Conservation (phyloP, 2,797 vertebrate genomes). For the Acipenser transmontanus region DNA sequence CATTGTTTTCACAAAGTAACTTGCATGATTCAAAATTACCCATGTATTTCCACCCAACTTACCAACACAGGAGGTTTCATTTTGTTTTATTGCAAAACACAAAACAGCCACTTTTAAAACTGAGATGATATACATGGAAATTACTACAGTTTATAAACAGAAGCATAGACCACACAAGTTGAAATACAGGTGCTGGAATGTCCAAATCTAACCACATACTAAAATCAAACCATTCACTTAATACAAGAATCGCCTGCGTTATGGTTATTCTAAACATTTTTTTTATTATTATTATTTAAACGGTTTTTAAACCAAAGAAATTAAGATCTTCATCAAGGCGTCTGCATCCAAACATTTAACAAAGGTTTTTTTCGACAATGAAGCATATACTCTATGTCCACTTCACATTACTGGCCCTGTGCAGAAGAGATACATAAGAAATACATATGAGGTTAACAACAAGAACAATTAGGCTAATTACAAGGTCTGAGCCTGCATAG, state of each 20-base stretch:
- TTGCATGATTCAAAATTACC: constrained; percentile 44
- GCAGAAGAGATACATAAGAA: constrained; percentile 99
- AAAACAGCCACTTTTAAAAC: constrained; percentile 90
- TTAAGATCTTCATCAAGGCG: constrained; percentile 99
- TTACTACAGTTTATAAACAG: constrained; percentile 97
- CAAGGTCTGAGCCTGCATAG: constrained; percentile 54
- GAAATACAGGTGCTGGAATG: constrained; percentile 98
- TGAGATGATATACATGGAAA: constrained; percentile 99
- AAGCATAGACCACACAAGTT: constrained; percentile 89
- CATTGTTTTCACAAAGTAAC: not conserved
- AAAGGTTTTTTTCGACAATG: constrained; percentile 99
- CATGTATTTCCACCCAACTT: constrained; percentile 83
- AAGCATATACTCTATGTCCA: constrained; percentile 99
- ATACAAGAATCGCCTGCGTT: constrained; percentile 93
- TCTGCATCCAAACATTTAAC: constrained; percentile 99
- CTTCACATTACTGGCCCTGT: constrained; percentile 99
- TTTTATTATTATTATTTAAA: constrained; percentile 59
- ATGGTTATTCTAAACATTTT: constrained; percentile 53
- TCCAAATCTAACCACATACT: constrained; percentile 96
- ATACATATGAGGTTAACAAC: constrained; percentile 98
- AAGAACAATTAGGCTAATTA: constrained; percentile 82
- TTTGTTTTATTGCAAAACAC: constrained; percentile 99
- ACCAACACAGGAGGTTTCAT: constrained; percentile 99
- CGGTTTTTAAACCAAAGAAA: constrained; percentile 93
- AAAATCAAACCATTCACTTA: constrained; percentile 98